These are phyloP conservation scores for Drosophila triauraria DNA, from an alignment of 1,140 invertebrate genomes.

Conservation along the genomic window DNA sequence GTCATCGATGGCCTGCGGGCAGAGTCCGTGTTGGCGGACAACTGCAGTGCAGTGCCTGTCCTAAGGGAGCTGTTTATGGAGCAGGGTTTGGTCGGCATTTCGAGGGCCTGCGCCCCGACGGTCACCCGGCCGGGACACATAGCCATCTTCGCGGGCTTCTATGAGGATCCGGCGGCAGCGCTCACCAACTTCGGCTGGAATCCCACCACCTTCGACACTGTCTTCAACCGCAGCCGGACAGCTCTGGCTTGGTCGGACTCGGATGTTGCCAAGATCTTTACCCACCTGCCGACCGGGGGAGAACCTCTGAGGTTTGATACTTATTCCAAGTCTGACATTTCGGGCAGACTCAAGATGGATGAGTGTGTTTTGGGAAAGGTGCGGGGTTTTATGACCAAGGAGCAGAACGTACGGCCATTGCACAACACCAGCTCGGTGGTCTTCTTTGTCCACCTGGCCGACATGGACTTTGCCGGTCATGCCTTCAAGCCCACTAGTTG, in stretches of 20 bases:
- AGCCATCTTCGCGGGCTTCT: conserved; percentile 95
- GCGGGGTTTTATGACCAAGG: conserved; percentile 87
- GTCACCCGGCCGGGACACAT: conserved; percentile 98
- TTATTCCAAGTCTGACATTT: neutral
- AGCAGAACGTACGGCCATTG: conserved; percentile 82
- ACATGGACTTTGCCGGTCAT: conserved; percentile 91
- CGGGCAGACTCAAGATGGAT: neutral
- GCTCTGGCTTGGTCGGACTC: conserved; percentile 88
- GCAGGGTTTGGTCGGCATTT: conserved; percentile 93
- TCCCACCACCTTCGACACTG: conserved; percentile 97
- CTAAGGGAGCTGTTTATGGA: conserved; percentile 73
- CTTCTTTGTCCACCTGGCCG: conserved; percentile 97
- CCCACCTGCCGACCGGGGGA: conserved; percentile 15
- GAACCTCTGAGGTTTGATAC: conserved; percentile 8
- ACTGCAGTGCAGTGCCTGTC: conserved; percentile 50
- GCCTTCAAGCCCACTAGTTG: conserved; percentile 91
- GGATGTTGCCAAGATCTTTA: conserved; percentile 14
- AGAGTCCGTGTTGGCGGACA: conserved; percentile 89
- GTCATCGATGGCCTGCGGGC: conserved; percentile 95
- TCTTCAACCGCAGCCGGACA: conserved; percentile 93
- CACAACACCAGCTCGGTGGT: conserved; percentile 88
- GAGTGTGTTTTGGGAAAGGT: neutral
- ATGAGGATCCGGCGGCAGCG: conserved; percentile 98
- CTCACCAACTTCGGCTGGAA: conserved; percentile 98
- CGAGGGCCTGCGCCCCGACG: conserved; percentile 95